These are phyloP conservation scores for Volucella bombylans DNA, from an alignment of 2,888 invertebrate species.

Conservation along the genomic window DNA sequence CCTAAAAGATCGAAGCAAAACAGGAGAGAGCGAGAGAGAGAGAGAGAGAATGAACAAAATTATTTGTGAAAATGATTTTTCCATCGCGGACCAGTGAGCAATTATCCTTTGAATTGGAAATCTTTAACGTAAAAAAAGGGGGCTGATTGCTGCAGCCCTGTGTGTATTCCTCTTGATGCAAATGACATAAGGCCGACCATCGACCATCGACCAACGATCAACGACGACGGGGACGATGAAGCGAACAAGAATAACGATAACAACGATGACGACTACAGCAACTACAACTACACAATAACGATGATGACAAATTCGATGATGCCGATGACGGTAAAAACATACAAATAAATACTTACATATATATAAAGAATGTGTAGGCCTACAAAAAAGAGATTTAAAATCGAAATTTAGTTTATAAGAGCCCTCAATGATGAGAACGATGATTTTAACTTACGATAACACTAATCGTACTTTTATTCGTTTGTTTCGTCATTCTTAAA, in stretches of 20 bases:
- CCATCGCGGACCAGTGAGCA: conserved; percentile 76
- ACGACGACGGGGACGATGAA: conserved; percentile 17
- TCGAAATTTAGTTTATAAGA: conserved; percentile 50
- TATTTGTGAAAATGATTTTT: conserved; percentile 73
- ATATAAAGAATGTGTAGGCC: background rate
- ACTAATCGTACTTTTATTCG: conserved; percentile 60
- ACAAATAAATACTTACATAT: background rate
- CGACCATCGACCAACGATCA: conserved; percentile 9
- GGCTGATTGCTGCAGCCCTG: conserved; percentile 68
- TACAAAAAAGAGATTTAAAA: conserved; percentile 9
- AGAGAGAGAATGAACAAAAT: conserved; percentile 25
- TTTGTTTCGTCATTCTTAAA: conserved; percentile 41
- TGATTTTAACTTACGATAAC: conserved; percentile 66
- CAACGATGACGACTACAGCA: too few species aligned
- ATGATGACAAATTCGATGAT: conserved; percentile 59
- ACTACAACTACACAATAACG: background rate
- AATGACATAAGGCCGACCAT: conserved; percentile 53
- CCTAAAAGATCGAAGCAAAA: conserved; percentile 13
- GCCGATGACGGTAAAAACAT: conserved; percentile 36
- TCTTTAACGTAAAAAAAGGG: conserved; percentile 76
- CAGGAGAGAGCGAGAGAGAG: conserved; percentile 1
- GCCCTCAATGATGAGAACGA: conserved; percentile 61
- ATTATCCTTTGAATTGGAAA: conserved; percentile 79
- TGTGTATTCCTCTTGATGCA: conserved; percentile 48
- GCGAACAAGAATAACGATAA: background rate